Evolutionary conservation across 2,888 invertebrate species (phyloP).

Genomic region (Epistrophella euchroma): DNA sequence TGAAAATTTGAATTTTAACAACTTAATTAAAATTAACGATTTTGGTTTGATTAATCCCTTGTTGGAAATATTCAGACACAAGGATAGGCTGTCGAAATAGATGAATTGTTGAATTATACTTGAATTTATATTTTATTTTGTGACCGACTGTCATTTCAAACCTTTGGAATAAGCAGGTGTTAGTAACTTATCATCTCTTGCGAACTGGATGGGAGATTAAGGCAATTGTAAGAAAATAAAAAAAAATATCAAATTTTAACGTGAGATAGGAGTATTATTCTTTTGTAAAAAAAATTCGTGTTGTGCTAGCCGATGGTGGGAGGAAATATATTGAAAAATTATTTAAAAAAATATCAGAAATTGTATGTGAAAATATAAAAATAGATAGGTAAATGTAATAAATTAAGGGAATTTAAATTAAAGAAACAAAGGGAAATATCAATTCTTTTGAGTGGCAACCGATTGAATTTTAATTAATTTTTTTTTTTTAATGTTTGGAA

Average conservation of each 20-base stretch:
- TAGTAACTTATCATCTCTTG: slow-evolving; percentile 27
- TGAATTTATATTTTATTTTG: background rate
- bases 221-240: slow-evolving; percentile 32
- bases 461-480: background rate
- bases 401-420: slow-evolving; percentile 18
- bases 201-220: background rate
- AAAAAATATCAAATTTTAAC: slow-evolving; percentile 1
- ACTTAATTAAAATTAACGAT: slow-evolving; percentile 23
- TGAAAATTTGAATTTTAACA: slow-evolving; percentile 12
- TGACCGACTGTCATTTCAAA: background rate
- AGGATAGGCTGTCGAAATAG: background rate
- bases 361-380: slow-evolving; percentile 27
- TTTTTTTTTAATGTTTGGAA: background rate
- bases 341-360: slow-evolving; percentile 38
- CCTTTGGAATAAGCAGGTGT: slow-evolving; percentile 17
- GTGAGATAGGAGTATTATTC: background rate
- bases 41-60: slow-evolving; percentile 28
- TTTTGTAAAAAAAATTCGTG: slow-evolving; percentile 17
- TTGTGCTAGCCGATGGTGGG: background rate
- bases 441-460: background rate
- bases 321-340: slow-evolving; percentile 49
- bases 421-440: background rate
- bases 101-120: slow-evolving; percentile 1
- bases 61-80: background rate
- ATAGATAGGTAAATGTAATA: slow-evolving; percentile 8